A percentile compares a stretch with the other conserved stretches of the same genome.
These are phyloP conservation scores for Enteromius thamalakanensis DNA, from an alignment of 2,797 vertebrate genomes.

Conservation along the genomic window DNA sequence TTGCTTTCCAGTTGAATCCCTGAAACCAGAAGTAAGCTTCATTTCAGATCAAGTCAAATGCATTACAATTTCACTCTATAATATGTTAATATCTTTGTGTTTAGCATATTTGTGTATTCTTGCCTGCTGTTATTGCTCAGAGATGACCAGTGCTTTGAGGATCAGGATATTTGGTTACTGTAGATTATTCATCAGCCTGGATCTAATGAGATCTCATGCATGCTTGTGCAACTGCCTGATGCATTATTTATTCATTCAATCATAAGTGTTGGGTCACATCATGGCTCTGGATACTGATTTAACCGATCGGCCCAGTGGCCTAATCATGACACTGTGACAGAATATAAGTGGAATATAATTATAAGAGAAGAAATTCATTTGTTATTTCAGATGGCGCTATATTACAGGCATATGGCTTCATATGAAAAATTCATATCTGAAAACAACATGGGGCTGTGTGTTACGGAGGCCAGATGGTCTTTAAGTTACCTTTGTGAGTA, in stretches of 20 bases:
- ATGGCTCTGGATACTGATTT: neutral
- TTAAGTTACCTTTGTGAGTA: neutral
- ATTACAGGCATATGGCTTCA: neutral
- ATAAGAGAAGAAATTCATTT: neutral
- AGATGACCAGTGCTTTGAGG: neutral
- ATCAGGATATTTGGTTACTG: neutral
- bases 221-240: slow-evolving; percentile 15
- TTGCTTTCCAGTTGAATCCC: neutral
- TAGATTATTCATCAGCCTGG: slow-evolving; percentile 12
- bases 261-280: neutral
- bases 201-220: slow-evolving; percentile 11
- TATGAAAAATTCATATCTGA: neutral
- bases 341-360: neutral
- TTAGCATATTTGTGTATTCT: neutral
- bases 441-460: neutral
- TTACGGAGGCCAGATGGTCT: neutral
- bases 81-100: neutral
- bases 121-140: neutral
- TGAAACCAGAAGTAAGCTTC: neutral
- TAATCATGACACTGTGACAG: neutral
- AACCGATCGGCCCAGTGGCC: neutral
- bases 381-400: neutral
- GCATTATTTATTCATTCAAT: slow-evolving; percentile 41
- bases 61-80: neutral
- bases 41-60: neutral